Base-by-base conservation (phyloP, 2,797 vertebrate genomes). In the Chaenodraco wilsoni region DNA sequence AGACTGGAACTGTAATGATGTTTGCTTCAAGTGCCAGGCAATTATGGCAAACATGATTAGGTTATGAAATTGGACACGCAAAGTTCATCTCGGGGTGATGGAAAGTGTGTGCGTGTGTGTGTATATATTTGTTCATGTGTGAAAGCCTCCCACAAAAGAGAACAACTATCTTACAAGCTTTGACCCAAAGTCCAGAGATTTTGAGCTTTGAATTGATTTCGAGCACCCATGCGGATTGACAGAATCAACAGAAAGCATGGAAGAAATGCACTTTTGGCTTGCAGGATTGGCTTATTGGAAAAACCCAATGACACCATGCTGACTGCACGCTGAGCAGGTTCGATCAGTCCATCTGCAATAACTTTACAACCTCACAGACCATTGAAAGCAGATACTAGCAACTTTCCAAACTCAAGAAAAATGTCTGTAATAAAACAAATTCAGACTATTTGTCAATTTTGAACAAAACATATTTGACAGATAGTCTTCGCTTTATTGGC, bases 41-140 rank as follows among this genome's bases (percentile, higher is more conserved):
- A 79, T 82, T 60, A 86, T 71, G 54, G 65, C 72, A 69, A 79
- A 85, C 48, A 61, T 74, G 80, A 91, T 86, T 78, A 81, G 69
- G 45, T 70, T 78, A 75, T 71, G 65, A 66, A 86, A 89, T 88
- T 81, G 62, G 81, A 77, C 63, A 82, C 1, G 21, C 52, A 69
- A 68, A 79, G 84, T 86, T 86, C 58, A 87, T 45, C 63, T 65
- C 44, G 44, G 61, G 62, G 40, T 66, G 65, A 64, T 72, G 48
- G 58, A 61, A 61, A 65, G 21, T 66, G 50, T 50, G 51, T 70
- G 63, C 61, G 68, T 43, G 70, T 61, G 55, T 27, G 27, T 27
- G 0, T 27, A 27, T 27, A 27, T 27, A 5, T 44, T 5, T 44
- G 23, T 52, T 45, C 3, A 57, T 73, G 70, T 43, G 31, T 69